Percentiles rank a stretch among this genome's conserved stretches.
Conservation (phyloP, 2,797 vertebrate genomes). For the Anniella stebbinsi region DNA sequence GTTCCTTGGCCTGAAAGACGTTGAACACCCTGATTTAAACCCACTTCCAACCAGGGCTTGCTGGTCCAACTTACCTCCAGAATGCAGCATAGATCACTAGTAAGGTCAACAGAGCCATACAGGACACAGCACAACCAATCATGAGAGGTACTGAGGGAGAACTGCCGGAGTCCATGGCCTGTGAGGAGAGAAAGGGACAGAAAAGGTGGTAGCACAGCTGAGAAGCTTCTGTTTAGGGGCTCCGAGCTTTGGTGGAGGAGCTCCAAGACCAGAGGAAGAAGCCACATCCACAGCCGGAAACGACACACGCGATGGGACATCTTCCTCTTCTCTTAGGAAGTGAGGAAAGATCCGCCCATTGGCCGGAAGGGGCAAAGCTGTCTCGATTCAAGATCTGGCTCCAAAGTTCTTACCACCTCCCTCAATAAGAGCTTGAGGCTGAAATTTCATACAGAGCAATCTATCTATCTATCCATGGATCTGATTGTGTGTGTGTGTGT, state of each 20-base stretch:
- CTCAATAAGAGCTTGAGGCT: background rate
- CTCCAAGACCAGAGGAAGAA: background rate
- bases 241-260: background rate
- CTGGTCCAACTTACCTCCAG: constrained; percentile 88
- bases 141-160: constrained; percentile 93
- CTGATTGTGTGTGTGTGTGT: too few relatives aligned
- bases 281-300: background rate
- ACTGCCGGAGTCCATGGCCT: constrained; percentile 93
- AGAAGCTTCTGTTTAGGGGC: background rate
- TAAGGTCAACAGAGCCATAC: constrained; percentile 93
- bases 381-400: background rate
- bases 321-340: background rate
- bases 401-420: background rate
- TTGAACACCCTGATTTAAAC: too few relatives aligned
- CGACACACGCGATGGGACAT: background rate
- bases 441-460: background rate
- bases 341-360: background rate
- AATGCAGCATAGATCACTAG: constrained; percentile 96
- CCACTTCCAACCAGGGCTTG: too few relatives aligned
- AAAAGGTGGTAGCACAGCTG: too few relatives aligned
- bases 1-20: too few relatives aligned
- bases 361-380: background rate
- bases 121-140: constrained; percentile 97
- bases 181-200: background rate
- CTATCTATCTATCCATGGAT: too few relatives aligned